These are phyloP conservation scores for Apus apus DNA, from an alignment of 2,113 vertebrate genomes.

Conservation along the genomic window DNA sequence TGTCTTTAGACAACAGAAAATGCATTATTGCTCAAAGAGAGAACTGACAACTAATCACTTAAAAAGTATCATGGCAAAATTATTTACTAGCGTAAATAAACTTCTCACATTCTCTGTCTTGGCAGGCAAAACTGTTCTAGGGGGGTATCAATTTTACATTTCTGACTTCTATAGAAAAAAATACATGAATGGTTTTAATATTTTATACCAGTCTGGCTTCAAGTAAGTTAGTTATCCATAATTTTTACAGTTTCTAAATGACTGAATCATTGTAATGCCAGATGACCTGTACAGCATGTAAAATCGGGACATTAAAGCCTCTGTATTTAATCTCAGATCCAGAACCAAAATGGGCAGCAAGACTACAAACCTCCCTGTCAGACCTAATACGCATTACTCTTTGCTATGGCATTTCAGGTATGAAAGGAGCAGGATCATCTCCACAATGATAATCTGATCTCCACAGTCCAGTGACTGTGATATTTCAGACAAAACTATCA, in stretches of 20 bases:
- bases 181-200: not conserved
- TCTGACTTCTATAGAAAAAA: not conserved
- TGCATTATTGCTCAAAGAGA: not conserved
- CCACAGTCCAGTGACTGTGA: not conserved
- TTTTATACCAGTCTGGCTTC: not conserved
- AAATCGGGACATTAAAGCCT: not conserved
- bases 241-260: not conserved
- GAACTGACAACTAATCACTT: not conserved
- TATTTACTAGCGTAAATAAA: not conserved
- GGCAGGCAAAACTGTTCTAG: not conserved
- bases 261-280: not conserved
- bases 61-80: not conserved
- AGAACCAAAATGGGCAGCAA: not conserved
- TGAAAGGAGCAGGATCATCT: not conserved
- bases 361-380: not conserved
- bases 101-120: not conserved
- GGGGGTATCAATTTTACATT: not conserved
- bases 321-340: not conserved
- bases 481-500: not conserved
- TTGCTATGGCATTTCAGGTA: not conserved
- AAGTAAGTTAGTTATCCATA: not conserved
- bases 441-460: not conserved
- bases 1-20: not conserved
- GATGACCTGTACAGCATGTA: not conserved
- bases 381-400: not conserved